A percentile compares a stretch with the other conserved stretches of the same genome.
Conservation (phyloP, 2,888 invertebrate genomes). For the Lasioglossum lativentre region DNA sequence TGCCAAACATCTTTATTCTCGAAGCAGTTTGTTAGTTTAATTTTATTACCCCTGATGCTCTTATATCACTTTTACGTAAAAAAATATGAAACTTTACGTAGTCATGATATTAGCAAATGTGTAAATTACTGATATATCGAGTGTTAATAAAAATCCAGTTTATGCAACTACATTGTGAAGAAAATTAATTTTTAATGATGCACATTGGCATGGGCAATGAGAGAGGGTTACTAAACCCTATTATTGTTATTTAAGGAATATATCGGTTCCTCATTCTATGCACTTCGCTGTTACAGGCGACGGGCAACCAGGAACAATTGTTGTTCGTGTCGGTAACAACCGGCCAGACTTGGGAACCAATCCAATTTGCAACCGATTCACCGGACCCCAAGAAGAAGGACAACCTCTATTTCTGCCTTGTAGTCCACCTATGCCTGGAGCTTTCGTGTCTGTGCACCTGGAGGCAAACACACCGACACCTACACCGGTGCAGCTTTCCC, state of each 20-base stretch:
- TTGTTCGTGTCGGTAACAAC: slow-evolving; percentile 96
- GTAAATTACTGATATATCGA: too few species aligned
- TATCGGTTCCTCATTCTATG: not conserved
- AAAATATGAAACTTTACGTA: not conserved
- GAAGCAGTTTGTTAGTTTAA: not conserved
- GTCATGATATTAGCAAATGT: too few species aligned
- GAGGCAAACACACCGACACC: slow-evolving; percentile 86
- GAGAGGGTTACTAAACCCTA: too few species aligned
- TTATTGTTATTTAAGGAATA: too few species aligned
- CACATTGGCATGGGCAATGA: too few species aligned
- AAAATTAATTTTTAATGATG: too few species aligned
- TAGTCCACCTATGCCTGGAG: slow-evolving; percentile 97
- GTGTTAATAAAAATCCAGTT: too few species aligned
- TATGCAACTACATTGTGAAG: too few species aligned
- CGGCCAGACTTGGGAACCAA: slow-evolving; percentile 96
- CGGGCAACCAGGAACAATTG: slow-evolving; percentile 92
- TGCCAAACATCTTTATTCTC: too few species aligned
- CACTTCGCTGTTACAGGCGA: slow-evolving; percentile 86
- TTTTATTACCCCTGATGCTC: not conserved
- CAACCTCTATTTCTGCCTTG: slow-evolving; percentile 96
- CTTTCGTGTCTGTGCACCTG: slow-evolving; percentile 96
- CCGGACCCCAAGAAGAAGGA: slow-evolving; percentile 94
- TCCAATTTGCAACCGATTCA: slow-evolving; percentile 96
- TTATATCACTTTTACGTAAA: not conserved
- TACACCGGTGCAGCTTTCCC: slow-evolving; percentile 91